Evolutionary conservation across 2,797 vertebrate genomes (phyloP), one percentile per base, ranked within the genome.

Genomic region (Enteromius fasciolatus): DNA sequence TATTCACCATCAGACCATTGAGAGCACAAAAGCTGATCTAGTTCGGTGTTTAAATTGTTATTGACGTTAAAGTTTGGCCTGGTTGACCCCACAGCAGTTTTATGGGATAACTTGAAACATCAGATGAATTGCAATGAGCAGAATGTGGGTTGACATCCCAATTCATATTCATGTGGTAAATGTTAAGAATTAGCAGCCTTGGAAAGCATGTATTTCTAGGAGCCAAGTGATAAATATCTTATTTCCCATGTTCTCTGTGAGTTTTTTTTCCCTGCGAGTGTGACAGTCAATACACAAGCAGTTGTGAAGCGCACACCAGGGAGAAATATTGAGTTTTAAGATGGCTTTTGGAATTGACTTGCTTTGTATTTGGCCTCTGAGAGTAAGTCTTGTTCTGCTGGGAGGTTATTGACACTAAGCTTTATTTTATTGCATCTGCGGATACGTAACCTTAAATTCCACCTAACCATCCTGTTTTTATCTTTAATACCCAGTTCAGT

Each of bases 331-430:
- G 77, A 78, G 59, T 85, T 78, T 79, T 72, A 81, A 78, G 78
- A 74, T 76, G 46, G 28, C 80, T 81, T 68, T 81, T 80, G 46
- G 59, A 81, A 81, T 64, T 74, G 67, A 28, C 46, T 77, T 80
- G 67, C 59, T 64, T 57, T 70, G 52, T 77, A 81, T 69, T 41
- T 54, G 73, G 15, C 57, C 57, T 76, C 36, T 59, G 48, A 85
- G 74, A 81, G 52, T 39, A 25, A 69, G 36, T 78, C 63, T 61
- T 64, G 44, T 78, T 85, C 76, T 48, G 61, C 83, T 64, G 75
- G 74, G 74, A 83, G 83, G 84, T 76, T 85, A 78, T 73, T 84
- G 76, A 83, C 66, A 72, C n/a, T 82, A 72, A 86, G 66, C 39
- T 73, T 74, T 66, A 86, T 89, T 85, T 84, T 64, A 83, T 76